Conservation (phyloP, 2,113 vertebrate genomes). For the Labeo rohita region DNA sequence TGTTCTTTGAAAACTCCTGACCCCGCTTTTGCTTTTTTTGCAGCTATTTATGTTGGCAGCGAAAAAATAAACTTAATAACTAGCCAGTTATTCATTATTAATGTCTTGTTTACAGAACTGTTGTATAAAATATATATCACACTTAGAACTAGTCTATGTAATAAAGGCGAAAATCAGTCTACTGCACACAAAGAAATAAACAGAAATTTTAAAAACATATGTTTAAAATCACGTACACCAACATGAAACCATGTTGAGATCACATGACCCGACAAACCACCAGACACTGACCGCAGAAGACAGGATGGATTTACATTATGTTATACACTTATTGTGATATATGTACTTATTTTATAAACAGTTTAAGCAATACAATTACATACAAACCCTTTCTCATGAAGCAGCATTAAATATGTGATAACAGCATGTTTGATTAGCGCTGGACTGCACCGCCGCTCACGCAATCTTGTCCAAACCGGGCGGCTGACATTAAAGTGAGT, state of each 20-base stretch:
- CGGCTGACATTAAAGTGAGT: conserved; percentile 6
- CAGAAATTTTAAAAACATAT: background rate
- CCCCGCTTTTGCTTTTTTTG: background rate
- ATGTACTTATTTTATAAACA: background rate
- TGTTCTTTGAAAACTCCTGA: conserved; percentile 4
- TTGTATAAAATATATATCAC: background rate
- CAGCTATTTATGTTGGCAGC: conserved; percentile 6
- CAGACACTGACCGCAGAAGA: background rate
- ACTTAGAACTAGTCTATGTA: background rate
- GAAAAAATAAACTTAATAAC: conserved; percentile 16
- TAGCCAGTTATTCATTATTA: background rate
- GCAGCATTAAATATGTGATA: background rate
- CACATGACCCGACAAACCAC: background rate
- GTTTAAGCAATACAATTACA: background rate
- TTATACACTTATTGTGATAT: background rate
- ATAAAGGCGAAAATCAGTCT: background rate
- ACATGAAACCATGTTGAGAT: background rate
- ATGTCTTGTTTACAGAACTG: conserved; percentile 3
- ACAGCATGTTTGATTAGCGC: background rate
- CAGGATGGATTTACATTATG: background rate
- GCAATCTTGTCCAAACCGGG: conserved; percentile 11
- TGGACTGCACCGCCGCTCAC: background rate
- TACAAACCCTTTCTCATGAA: background rate
- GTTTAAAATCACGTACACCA: background rate
- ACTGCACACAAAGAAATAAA: background rate